phyloP scores from a whole-genome alignment of 1,140 invertebrate species.

The Tigriopus japonicus region DNA sequence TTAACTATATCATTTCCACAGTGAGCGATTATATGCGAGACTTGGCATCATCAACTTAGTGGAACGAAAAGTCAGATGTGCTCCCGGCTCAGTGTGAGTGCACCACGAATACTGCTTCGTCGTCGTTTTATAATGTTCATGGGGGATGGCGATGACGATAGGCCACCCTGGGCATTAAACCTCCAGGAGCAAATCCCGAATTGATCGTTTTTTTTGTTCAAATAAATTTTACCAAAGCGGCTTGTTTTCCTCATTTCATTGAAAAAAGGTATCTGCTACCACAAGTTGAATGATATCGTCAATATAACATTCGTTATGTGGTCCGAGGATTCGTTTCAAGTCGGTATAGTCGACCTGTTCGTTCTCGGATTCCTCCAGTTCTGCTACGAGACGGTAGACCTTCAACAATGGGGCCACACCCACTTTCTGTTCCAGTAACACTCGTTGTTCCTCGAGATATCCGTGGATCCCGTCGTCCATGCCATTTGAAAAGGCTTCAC shows the following conservation, averaged over 20 bases:
- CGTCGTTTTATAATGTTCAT: too few relatives aligned
- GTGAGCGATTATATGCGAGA: too few relatives aligned
- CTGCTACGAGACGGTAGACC: neutral
- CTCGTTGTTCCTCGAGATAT: neutral
- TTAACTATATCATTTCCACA: too few relatives aligned
- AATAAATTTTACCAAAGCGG: too few relatives aligned
- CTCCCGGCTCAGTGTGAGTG: too few relatives aligned
- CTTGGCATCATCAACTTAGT: too few relatives aligned
- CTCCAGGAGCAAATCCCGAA: too few relatives aligned
- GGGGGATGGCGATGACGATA: too few relatives aligned
- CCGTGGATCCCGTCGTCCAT: neutral
- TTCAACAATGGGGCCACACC: neutral
- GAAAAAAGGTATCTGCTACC: slow-evolving; percentile 7
- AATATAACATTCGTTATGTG: neutral
- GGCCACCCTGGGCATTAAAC: too few relatives aligned
- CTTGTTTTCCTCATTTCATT: neutral
- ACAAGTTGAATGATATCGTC: slow-evolving; percentile 9
- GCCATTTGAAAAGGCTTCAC: neutral
- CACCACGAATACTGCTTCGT: too few relatives aligned
- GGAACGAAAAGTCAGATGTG: too few relatives aligned
- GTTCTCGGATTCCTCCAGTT: neutral
- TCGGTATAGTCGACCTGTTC: neutral
- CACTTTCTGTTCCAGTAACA: neutral
- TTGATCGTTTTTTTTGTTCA: too few relatives aligned
- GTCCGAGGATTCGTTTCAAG: neutral